Conservation (phyloP, 2,797 vertebrate species). For the Protonibea diacanthus region DNA sequence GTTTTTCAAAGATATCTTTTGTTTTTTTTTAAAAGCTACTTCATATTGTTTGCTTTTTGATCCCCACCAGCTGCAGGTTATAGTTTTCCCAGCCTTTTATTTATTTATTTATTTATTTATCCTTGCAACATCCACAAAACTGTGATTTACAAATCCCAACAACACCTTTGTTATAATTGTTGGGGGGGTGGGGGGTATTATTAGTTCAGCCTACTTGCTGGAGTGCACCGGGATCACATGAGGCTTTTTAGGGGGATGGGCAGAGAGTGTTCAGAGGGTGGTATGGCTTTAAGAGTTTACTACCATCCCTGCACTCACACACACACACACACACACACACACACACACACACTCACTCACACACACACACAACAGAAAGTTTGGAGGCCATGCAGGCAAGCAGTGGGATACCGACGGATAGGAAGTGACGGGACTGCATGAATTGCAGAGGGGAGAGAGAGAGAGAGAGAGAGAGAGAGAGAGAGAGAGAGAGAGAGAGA, state of each 20-base stretch:
- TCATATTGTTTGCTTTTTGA: constrained; percentile 18
- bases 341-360: constrained; percentile 54
- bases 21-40: background rate
- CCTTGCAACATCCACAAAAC: constrained; percentile 26
- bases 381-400: constrained; percentile 78
- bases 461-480: too few relatives aligned
- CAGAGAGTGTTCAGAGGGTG: constrained; percentile 64
- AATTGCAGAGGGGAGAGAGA: constrained; percentile 30
- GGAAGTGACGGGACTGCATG: constrained; percentile 90
- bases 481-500: too few relatives aligned
- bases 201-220: constrained; percentile 62
- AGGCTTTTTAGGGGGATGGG: constrained; percentile 78
- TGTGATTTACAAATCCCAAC: constrained; percentile 61
- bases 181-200: constrained; percentile 60
- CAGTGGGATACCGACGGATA: constrained; percentile 81
- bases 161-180: constrained; percentile 63
- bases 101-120: constrained; percentile 46
- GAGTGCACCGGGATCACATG: constrained; percentile 77
- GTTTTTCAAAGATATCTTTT: background rate
- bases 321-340: constrained; percentile 39
- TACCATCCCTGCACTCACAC: constrained; percentile 71
- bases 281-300: constrained; percentile 91
- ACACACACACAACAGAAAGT: constrained; percentile 76
- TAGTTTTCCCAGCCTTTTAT: constrained; percentile 31
- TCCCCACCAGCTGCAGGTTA: constrained; percentile 8